Conservation (phyloP, 1,140 invertebrate genomes). For the Drosophila rhopaloa region DNA sequence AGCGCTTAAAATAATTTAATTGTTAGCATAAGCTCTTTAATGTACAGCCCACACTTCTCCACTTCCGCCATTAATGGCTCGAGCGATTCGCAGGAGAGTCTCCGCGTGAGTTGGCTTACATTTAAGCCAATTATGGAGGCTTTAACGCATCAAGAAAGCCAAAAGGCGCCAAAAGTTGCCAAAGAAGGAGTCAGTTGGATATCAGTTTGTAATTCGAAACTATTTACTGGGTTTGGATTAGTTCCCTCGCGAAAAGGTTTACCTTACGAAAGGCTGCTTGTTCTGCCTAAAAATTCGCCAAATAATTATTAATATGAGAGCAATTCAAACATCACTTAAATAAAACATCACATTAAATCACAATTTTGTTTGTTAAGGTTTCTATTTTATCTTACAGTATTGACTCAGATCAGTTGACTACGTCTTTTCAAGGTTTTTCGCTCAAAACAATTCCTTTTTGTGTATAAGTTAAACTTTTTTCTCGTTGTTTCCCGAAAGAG, state of each 20-base stretch:
- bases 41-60: slow-evolving; percentile 31
- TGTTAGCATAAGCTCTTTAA: slow-evolving; percentile 78
- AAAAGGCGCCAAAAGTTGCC: slow-evolving; percentile 8
- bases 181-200: neutral
- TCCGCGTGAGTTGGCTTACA: slow-evolving; percentile 42
- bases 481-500: neutral
- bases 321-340: neutral
- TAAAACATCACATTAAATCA: too few relatives aligned
- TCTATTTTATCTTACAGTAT: too few relatives aligned
- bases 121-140: slow-evolving; percentile 59
- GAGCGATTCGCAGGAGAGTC: neutral
- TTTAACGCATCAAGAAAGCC: slow-evolving; percentile 27
- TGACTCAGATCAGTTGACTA: too few relatives aligned
- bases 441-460: too few relatives aligned
- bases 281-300: too few relatives aligned
- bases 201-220: neutral
- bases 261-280: too few relatives aligned
- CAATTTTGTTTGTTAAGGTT: too few relatives aligned
- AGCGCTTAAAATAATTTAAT: slow-evolving; percentile 77
- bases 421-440: too few relatives aligned
- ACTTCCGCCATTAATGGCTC: slow-evolving; percentile 40
- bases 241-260: too few relatives aligned
- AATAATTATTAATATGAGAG: too few relatives aligned
- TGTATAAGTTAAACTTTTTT: too few relatives aligned
- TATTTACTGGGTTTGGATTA: neutral